Evolutionary conservation across 2,888 invertebrate species (phyloP).

Genomic region (Diaperis boleti): DNA sequence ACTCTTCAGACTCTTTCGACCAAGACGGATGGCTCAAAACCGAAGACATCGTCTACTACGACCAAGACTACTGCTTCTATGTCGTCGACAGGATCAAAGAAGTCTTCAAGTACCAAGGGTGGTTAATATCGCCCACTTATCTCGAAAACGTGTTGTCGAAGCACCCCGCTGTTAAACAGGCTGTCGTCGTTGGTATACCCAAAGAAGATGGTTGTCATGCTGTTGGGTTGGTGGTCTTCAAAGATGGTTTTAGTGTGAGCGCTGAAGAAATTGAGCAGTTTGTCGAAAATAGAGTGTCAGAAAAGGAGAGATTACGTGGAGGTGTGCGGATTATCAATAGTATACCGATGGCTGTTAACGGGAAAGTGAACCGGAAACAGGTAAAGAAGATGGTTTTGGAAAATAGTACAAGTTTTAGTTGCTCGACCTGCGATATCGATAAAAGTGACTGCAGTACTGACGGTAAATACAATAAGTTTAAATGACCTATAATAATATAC

Average conservation of each 20-base stretch:
- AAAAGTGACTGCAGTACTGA: too few species aligned
- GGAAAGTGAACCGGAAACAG: constrained; percentile 18
- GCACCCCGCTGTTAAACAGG: constrained; percentile 54
- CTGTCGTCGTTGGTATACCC: constrained; percentile 52
- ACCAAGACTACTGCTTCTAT: constrained; percentile 65
- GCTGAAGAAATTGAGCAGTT: constrained; percentile 49
- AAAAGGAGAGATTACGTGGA: constrained; percentile 45
- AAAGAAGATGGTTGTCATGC: constrained; percentile 51
- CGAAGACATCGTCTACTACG: constrained; percentile 66
- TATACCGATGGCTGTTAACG: constrained; percentile 29
- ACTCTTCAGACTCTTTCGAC: constrained; percentile 23
- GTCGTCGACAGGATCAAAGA: constrained; percentile 67
- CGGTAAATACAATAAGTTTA: too few species aligned
- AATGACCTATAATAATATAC: too few species aligned
- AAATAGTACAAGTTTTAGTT: neutral
- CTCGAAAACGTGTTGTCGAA: constrained; percentile 50
- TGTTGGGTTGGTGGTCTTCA: constrained; percentile 45
- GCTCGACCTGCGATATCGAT: neutral
- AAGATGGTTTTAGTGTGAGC: constrained; percentile 26
- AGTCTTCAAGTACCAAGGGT: constrained; percentile 66
- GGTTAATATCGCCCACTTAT: constrained; percentile 23
- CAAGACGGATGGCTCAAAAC: constrained; percentile 23
- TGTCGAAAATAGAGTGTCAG: constrained; percentile 50
- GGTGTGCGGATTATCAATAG: constrained; percentile 29
- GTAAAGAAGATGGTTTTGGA: constrained; percentile 17